Base-by-base conservation (phyloP, 2,113 vertebrate species). In the Cyphomyrus plagiostoma region DNA sequence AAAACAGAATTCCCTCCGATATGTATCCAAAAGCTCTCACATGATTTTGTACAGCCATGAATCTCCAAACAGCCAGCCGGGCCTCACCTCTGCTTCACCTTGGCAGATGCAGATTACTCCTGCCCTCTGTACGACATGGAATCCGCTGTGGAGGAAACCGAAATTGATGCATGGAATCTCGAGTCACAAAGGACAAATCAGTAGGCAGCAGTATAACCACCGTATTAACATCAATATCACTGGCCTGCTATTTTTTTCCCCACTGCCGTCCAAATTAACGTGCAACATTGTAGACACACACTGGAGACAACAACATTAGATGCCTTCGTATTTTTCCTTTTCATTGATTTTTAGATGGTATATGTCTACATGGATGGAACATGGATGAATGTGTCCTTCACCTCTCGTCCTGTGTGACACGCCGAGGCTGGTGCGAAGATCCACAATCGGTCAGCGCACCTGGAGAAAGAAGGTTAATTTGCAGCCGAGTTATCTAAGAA, bases 401-500 rank as follows among this genome's bases (percentile, higher is more conserved):
- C 7, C 17, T 84, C 45, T 48, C 8, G 8, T 4, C 42, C 39
- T 48, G 82, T 9, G 19, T 46, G 39, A 21, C 77, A 4, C 19
- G 21, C 7, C 42, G 46, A 45, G 45, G 13, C 50, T 4, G 15
- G 15, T 35, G 85, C 8, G 17, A 19, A n/a, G 53, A 88, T n/a
- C 56, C 35, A 62, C 87, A 88, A 45, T 62, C 35, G 46, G 53
- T 23, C 10, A 88, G 10, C 56, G 13, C 87, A 58, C 87, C 87
- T 62, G 53, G 56, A 46, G 7, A 23, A 42, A n/a, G 74, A 49
- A 80, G 62, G 56, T 86, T 89, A 53, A 86, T 89, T 90, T 86
- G 48, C 82, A 30, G 82, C 39, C 90, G 62, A 88, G 88, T 89
- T 89, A 56, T 89, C 88, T 89, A 56, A 15, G 88, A 53, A 58